These are phyloP conservation scores for Batillaria attramentaria DNA, from an alignment of 1,140 invertebrate genomes.

Conservation along the genomic window DNA sequence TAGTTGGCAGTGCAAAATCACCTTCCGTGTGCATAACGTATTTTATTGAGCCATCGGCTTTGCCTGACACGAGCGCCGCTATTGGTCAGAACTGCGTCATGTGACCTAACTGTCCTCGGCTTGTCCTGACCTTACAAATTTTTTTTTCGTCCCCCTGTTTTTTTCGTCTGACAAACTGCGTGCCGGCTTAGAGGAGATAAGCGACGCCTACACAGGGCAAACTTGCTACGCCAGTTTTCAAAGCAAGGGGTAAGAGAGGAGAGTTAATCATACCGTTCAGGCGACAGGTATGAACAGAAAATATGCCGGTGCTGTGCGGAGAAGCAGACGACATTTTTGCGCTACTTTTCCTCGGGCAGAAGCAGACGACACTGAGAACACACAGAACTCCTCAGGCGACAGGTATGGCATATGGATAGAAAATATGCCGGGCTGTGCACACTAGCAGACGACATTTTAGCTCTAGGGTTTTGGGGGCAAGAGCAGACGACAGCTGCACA, in stretches of 20 bases:
- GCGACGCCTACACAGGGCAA: not conserved
- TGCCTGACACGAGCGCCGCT: conserved; percentile 10
- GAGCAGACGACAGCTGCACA: too few relatives aligned
- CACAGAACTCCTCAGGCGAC: too few relatives aligned
- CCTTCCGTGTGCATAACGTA: not conserved
- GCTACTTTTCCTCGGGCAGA: not conserved
- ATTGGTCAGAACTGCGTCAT: conserved; percentile 3
- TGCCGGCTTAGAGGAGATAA: not conserved
- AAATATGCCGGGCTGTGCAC: too few relatives aligned
- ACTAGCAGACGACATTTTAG: too few relatives aligned
- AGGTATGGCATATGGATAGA: too few relatives aligned
- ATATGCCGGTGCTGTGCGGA: too few relatives aligned
- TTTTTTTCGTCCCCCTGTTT: not conserved
- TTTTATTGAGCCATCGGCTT: not conserved
- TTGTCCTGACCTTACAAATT: not conserved
- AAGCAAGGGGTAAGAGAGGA: not conserved
- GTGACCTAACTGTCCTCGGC: conserved; percentile 5
- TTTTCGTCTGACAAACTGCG: not conserved
- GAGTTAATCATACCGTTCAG: not conserved
- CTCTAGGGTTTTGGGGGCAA: too few relatives aligned
- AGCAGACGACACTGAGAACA: too few relatives aligned
- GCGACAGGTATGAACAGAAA: not conserved
- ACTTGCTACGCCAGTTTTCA: not conserved
- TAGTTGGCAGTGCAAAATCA: not conserved
- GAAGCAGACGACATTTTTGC: conserved; percentile 10